Evolutionary conservation across 2,113 vertebrate genomes (phyloP).

Genomic region (Boulengeromyrus knoepffleri): DNA sequence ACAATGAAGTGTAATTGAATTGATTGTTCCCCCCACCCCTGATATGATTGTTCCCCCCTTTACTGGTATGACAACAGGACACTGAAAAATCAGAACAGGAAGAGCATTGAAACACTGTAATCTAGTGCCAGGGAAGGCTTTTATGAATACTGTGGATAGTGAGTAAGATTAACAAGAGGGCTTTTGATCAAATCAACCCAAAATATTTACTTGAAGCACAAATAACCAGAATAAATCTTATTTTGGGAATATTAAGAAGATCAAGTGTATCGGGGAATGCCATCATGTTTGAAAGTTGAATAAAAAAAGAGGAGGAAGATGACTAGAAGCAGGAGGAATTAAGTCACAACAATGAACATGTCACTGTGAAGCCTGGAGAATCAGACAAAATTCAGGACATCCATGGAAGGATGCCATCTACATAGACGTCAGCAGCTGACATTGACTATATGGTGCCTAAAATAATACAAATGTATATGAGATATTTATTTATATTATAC

Average conservation of each 20-base stretch:
- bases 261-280: not conserved
- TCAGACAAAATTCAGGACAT: not conserved
- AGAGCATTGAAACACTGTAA: too few relatives aligned
- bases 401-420: not conserved
- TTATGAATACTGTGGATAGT: too few relatives aligned
- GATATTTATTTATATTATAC: not conserved
- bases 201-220: too few relatives aligned
- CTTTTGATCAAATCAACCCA: too few relatives aligned
- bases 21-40: too few relatives aligned
- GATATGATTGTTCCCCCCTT: too few relatives aligned
- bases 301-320: not conserved
- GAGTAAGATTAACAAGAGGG: too few relatives aligned
- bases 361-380: not conserved
- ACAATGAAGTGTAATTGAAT: too few relatives aligned
- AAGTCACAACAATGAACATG: not conserved
- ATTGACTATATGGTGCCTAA: not conserved
- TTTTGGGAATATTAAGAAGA: not conserved
- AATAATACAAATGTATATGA: not conserved
- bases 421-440: not conserved
- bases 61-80: too few relatives aligned
- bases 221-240: not conserved
- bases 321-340: not conserved
- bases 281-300: not conserved
- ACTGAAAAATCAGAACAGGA: too few relatives aligned
- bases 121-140: too few relatives aligned